These are phyloP conservation scores for Drosophila maculinotata DNA, from an alignment of 2,888 invertebrate species.

Conservation along the genomic window DNA sequence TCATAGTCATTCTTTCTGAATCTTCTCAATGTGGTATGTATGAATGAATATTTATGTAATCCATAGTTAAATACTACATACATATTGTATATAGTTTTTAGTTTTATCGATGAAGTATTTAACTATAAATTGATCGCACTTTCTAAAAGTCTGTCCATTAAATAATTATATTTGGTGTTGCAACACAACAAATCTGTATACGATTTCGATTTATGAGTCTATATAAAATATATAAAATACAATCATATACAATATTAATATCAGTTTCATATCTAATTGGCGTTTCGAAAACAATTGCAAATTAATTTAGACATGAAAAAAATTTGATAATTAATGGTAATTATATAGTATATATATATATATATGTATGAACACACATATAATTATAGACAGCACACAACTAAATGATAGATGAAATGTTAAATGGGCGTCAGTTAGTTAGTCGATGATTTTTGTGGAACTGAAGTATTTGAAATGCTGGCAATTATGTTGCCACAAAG, in stretches of 20 bases:
- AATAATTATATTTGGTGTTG: slow-evolving; percentile 52
- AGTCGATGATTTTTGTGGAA: slow-evolving; percentile 9
- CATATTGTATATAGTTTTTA: slow-evolving; percentile 1
- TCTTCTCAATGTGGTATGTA: slow-evolving; percentile 33
- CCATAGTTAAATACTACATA: slow-evolving; percentile 16
- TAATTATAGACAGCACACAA: slow-evolving; percentile 21
- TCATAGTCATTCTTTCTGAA: slow-evolving; percentile 23
- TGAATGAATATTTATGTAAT: slow-evolving; percentile 20
- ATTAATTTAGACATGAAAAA: slow-evolving; percentile 19
- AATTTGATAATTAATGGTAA: slow-evolving; percentile 17
- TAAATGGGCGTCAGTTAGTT: slow-evolving; percentile 15
- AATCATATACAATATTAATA: slow-evolving; percentile 50
- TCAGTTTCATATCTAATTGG: slow-evolving; percentile 54
- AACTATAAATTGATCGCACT: slow-evolving; percentile 42
- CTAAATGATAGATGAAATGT: slow-evolving; percentile 32
- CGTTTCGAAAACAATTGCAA: slow-evolving; percentile 46
- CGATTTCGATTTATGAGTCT: slow-evolving; percentile 30
- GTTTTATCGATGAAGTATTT: slow-evolving; percentile 13
- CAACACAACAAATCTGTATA: slow-evolving; percentile 52
- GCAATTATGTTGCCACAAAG: no score
- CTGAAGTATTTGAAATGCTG: neutral
- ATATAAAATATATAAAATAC: slow-evolving; percentile 45
- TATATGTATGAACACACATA: slow-evolving; percentile 10
- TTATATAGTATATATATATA: slow-evolving; percentile 13
- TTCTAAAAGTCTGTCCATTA: slow-evolving; percentile 53